Base-by-base conservation (phyloP, 2,888 invertebrate genomes). In the Operophtera brumata region DNA sequence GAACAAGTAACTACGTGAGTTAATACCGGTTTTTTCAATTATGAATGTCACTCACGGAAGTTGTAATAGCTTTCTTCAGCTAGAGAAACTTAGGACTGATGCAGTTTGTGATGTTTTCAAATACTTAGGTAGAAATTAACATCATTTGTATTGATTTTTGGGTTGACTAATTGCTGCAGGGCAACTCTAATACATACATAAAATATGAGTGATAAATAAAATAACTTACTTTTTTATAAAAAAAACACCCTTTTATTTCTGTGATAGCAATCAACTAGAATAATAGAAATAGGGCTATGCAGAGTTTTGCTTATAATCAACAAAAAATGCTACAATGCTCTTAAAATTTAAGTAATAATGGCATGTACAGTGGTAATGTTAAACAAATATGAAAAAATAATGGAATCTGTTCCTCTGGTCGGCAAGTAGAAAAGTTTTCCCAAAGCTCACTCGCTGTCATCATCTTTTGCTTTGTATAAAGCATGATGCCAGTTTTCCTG, bases 401-500 rank as follows among this genome's bases (percentile, higher is more conserved):
- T 34, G 11, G 34, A 10, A 8, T 10, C 30, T 30, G 30, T 30
- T 30, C 10, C 8, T 34, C n/a, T n/a, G 10, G 36, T 8, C 1
- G 6, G 13, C 13, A 11, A 36, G 9, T 30, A 36, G 1, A 5
- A 13, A 12, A 13, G 2, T 36, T 44, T 26, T 0, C 25, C 12
- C 10, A n/a, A 39, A 47, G 20, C 11, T 51, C 25, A 52, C n/a
- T 52, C 47, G 10, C 34, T 26, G 9, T 46, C 36, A 45, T 42
- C 9, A 10, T 35, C 20, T 35, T 30, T 45, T 37, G 13, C 47
- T 35, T 40, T 51, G 35, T 52, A 57, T n/a, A 57, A 37, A 25
- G 20, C 25, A 34, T 41, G 6, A 42, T n/a, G n/a, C n/a, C 45
- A 57, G 41, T 57, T 57, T 7, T 52, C 52, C 1, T 48, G 12